These are phyloP conservation scores for Calosoma granatense DNA, from an alignment of 1,140 invertebrate species.

Conservation along the genomic window DNA sequence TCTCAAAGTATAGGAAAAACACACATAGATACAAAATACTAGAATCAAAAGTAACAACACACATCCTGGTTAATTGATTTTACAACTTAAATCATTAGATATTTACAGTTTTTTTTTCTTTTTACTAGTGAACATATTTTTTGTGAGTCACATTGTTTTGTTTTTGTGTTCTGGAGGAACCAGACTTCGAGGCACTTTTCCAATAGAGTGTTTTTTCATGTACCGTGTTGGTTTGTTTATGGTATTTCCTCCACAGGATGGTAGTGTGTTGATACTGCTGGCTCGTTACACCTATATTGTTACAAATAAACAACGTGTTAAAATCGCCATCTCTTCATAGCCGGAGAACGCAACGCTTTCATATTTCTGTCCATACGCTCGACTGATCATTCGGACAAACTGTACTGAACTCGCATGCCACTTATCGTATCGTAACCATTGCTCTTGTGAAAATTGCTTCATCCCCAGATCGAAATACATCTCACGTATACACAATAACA, in stretches of 20 bases:
- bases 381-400: background rate
- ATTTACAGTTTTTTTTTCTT: background rate
- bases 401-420: too few relatives aligned
- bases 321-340: background rate
- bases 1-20: background rate
- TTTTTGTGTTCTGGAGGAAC: background rate
- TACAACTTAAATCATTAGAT: background rate
- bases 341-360: background rate
- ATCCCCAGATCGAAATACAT: too few relatives aligned
- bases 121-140: background rate
- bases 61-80: constrained; percentile 3
- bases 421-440: too few relatives aligned
- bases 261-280: constrained; percentile 2
- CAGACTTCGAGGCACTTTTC: background rate
- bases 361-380: background rate
- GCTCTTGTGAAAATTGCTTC: too few relatives aligned
- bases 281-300: background rate
- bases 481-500: too few relatives aligned
- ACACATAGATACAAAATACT: background rate
- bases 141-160: background rate
- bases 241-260: background rate
- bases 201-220: background rate
- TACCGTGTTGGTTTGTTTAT: background rate
- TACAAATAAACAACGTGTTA: constrained; percentile 8
- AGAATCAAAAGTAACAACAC: constrained; percentile 4